These are phyloP conservation scores for Phrynocephalus forsythii DNA, from an alignment of 2,797 vertebrate genomes.

Conservation along the genomic window DNA sequence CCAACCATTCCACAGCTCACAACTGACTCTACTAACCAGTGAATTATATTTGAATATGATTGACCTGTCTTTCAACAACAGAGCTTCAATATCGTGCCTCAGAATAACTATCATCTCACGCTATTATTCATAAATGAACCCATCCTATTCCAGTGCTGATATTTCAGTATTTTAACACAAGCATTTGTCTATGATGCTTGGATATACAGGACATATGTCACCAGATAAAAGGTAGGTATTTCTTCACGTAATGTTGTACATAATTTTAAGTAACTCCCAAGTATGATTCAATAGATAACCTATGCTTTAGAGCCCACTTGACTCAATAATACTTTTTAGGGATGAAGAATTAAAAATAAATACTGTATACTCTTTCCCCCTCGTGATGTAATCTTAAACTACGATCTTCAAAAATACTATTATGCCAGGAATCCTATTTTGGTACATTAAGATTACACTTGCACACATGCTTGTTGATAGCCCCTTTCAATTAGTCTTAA, in stretches of 20 bases:
- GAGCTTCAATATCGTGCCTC: not conserved
- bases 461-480: not conserved
- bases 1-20: not conserved
- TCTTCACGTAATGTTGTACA: not conserved
- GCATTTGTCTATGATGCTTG: not conserved
- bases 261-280: not conserved
- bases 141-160: not conserved
- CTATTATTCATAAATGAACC: not conserved
- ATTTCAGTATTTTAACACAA: not conserved
- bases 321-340: constrained; percentile 27
- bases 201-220: not conserved
- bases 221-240: not conserved
- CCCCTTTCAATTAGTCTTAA: constrained; percentile 3
- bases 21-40: not conserved
- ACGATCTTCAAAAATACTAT: not conserved
- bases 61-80: too few species aligned
- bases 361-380: not conserved
- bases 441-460: not conserved
- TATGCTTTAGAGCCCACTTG: not conserved
- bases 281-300: too few species aligned
- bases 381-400: not conserved
- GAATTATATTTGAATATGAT: not conserved
- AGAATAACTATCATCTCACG: not conserved
- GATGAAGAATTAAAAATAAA: too few species aligned
- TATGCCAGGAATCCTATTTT: not conserved